These are phyloP conservation scores for Tridacna crocea DNA, from an alignment of 2,888 invertebrate genomes.

Conservation along the genomic window DNA sequence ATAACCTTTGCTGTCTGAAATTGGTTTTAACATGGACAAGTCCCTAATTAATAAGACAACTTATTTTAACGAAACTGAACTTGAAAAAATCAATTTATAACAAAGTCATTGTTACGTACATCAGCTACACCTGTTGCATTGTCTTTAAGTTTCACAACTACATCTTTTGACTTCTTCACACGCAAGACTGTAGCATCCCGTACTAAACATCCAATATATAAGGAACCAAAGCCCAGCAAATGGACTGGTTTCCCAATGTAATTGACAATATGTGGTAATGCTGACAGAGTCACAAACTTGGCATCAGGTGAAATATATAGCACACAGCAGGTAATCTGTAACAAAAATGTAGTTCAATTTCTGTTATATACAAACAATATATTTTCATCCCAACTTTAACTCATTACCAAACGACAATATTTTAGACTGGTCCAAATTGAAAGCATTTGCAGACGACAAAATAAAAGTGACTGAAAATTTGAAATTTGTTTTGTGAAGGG, in stretches of 20 bases:
- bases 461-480: too few species aligned
- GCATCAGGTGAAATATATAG: not conserved
- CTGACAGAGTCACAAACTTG: constrained; percentile 10
- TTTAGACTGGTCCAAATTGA: too few species aligned
- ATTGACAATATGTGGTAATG: constrained; percentile 14
- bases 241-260: constrained; percentile 12
- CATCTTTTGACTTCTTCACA: not conserved
- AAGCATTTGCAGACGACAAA: too few species aligned
- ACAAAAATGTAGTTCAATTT: not conserved
- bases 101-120: not conserved
- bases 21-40: too few species aligned
- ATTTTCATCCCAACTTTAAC: too few species aligned
- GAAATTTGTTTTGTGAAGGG: too few species aligned
- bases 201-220: constrained; percentile 1
- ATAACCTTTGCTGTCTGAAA: too few species aligned
- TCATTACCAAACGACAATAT: too few species aligned
- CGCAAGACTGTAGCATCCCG: not conserved
- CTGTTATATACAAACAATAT: not conserved
- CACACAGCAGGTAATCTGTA: constrained; percentile 16
- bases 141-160: constrained; percentile 10
- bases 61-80: too few species aligned
- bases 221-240: constrained; percentile 19
- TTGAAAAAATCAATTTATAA: too few species aligned
- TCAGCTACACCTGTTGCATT: constrained; percentile 8
- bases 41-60: too few species aligned